Evolutionary conservation across 1,140 invertebrate genomes (phyloP), one percentile per base, ranked within the genome.

Genomic region (Cylas formicarius): DNA sequence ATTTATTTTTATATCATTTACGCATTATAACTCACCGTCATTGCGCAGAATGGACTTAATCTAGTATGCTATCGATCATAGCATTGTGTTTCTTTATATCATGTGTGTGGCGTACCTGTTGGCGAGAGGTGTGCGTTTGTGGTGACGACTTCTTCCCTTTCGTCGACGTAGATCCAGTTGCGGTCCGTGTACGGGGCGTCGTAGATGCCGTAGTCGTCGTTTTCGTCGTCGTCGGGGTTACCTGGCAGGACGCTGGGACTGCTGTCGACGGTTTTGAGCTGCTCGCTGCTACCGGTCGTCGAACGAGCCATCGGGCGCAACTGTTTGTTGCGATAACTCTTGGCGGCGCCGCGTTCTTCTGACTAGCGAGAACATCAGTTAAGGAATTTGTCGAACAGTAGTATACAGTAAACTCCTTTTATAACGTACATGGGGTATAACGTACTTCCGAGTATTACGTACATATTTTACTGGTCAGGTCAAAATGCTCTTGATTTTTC

Each of bases 91-190:
- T n/a, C n/a, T n/a, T n/a, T n/a, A n/a, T n/a, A n/a, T n/a, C n/a
- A n/a, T n/a, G n/a, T n/a, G n/a, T n/a, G n/a, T n/a, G n/a, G n/a
- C 16, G 11, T 38, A 38, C 34, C 44, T 20, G 34, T 29, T 21
- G 34, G 36, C 29, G 38, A 28, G 8, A 33, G 4, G 33, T 36
- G 11, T 4, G n/a, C 5, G 2, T 3, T n/a, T 5, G 17, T 4
- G 16, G 16, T 29, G n/a, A 36, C 14, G 4, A 48, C 23, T 32
- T 44, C 44, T 52, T 87, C 83, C 20, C 75, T 67, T 47, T 86
- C 82, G 0, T 81, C 77, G 27, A 88, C 79, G 50, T 83, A 82
- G 13, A 86, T 80, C 78, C 86, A 90, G 18, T 76, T 73, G 4
- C 74, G 75, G 23, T 72, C 73, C n/a, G 71, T 72, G 57, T 84